Conservation (phyloP, 2,888 invertebrate genomes). For the Phortica magna region DNA sequence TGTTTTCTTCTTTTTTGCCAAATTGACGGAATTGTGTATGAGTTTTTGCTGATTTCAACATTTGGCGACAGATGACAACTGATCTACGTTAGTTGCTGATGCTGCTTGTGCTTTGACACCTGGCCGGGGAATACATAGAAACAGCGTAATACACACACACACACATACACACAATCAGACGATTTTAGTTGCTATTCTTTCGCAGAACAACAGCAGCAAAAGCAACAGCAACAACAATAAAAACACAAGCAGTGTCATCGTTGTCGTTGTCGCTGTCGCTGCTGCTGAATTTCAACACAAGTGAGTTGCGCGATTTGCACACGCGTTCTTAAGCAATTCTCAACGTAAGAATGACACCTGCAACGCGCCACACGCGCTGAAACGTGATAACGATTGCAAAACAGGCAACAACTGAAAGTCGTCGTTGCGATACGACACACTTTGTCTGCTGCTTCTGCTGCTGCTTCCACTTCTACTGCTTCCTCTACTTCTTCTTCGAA, state of each 20-base stretch:
- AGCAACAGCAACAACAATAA: neutral
- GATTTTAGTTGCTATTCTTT: neutral
- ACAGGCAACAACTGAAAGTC: conserved; percentile 24
- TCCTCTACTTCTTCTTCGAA: conserved; percentile 13
- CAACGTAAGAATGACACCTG: conserved; percentile 1
- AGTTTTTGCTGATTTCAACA: conserved; percentile 1
- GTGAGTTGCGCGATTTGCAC: neutral
- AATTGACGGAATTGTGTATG: neutral
- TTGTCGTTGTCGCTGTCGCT: neutral
- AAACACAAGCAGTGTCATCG: neutral
- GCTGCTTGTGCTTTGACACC: conserved; percentile 8
- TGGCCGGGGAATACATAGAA: neutral
- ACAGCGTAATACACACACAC: neutral
- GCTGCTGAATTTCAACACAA: neutral
- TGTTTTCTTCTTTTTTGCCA: neutral
- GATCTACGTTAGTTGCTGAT: neutral
- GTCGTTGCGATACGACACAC: no score
- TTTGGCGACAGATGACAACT: conserved; percentile 9
- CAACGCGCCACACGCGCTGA: neutral
- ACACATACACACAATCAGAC: neutral
- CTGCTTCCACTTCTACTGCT: neutral
- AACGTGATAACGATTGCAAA: conserved; percentile 20
- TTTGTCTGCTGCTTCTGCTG: neutral
- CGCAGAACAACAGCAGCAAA: no score
- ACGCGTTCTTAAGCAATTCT: conserved; percentile 1